Evolutionary conservation across 2,113 vertebrate genomes (phyloP), one percentile per base, ranked within the genome.

Genomic region (Toxostoma redivivum): DNA sequence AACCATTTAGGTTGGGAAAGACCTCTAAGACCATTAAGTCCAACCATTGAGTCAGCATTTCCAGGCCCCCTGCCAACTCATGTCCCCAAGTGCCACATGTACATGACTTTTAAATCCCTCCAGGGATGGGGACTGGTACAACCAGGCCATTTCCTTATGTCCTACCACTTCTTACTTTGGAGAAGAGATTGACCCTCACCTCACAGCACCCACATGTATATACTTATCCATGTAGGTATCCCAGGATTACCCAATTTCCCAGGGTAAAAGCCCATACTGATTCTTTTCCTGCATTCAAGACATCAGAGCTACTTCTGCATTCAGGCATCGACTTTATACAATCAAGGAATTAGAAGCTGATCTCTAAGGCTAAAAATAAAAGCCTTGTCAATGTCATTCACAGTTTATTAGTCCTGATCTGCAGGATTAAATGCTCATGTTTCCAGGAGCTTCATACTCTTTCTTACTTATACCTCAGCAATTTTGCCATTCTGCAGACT

Each of bases 341-440:
- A 96, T 92, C 94, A 95, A 95, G 93, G 95, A 93, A 96, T 95
- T 95, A 93, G 92, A 86, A 40, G 91, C 64, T 92, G 87, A 92
- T 94, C 96, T 95, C 87, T 81, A 60, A 92, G 89, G 94, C 84
- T 95, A 96, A 96, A 95, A 94, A 92, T 95, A 97, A 94, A 96
- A 95, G 91, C 86, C 89, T 84, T 95, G 95, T 95, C 95, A 96
- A 95, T 96, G 96, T 96, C 86, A 95, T 94, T 95, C 96, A 94
- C 89, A 95, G 88, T 96, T 95, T 96, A 96, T 95, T 94, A 92
- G 86, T 70, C 81, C 40, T 95, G 94, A 96, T 97, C 94, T 95
- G 61, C 72, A 79, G 92, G 91, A 92, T 96, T 92, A 94, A 93
- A 96, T 84, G 89, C 81, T 95, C 57, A 22, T 88, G 91, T 94